These are phyloP conservation scores for Drosophila dives DNA, from an alignment of 2,888 invertebrate genomes.

Conservation along the genomic window DNA sequence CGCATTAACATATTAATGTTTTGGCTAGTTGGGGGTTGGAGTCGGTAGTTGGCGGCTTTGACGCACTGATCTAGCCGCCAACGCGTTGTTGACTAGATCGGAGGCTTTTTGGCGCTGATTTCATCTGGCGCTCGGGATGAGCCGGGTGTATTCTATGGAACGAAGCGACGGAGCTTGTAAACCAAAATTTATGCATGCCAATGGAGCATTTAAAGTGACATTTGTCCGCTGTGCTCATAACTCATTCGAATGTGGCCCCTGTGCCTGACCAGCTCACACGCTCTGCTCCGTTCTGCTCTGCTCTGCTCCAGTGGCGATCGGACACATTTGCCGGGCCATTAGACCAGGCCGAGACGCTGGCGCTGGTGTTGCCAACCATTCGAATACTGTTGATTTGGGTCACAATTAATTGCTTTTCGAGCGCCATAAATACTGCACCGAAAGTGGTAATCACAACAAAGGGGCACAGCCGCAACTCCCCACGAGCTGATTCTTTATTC, in stretches of 20 bases:
- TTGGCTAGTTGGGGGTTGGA: slow-evolving; percentile 61
- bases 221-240: slow-evolving; percentile 67
- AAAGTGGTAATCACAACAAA: slow-evolving; percentile 79
- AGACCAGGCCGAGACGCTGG: slow-evolving; percentile 40
- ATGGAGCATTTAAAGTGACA: slow-evolving; percentile 75
- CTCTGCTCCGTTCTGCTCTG: slow-evolving; percentile 31
- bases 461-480: slow-evolving; percentile 48
- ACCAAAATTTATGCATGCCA: slow-evolving; percentile 73
- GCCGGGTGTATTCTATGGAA: slow-evolving; percentile 54
- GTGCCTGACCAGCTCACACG: slow-evolving; percentile 25
- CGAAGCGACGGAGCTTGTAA: slow-evolving; percentile 65
- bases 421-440: slow-evolving; percentile 78
- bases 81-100: slow-evolving; percentile 27
- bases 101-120: slow-evolving; percentile 72
- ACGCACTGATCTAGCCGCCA: slow-evolving; percentile 77
- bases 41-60: slow-evolving; percentile 54
- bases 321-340: slow-evolving; percentile 65
- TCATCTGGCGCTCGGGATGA: slow-evolving; percentile 61
- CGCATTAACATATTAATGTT: slow-evolving; percentile 83
- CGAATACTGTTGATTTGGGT: slow-evolving; percentile 74
- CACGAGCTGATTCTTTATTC: slow-evolving; percentile 31
- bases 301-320: slow-evolving; percentile 47
- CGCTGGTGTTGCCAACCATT: slow-evolving; percentile 66
- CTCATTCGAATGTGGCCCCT: slow-evolving; percentile 60
- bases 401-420: slow-evolving; percentile 82